These are phyloP conservation scores for Mactra quadrangularis DNA, from an alignment of 1,140 invertebrate species.

Conservation along the genomic window DNA sequence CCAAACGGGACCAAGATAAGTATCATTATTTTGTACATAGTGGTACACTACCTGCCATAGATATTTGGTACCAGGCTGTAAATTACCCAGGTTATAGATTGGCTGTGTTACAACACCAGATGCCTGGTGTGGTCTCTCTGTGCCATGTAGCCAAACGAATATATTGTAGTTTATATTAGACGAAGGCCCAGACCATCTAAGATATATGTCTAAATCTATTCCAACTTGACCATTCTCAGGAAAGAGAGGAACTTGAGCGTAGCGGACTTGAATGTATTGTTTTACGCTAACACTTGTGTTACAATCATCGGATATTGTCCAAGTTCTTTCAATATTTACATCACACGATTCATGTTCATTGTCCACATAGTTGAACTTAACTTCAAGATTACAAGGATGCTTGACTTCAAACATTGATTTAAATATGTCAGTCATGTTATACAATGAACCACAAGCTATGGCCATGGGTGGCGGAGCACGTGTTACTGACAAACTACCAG, in stretches of 20 bases:
- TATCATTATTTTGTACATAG: constrained; percentile 3
- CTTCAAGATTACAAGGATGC: constrained; percentile 1
- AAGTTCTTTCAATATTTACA: background rate
- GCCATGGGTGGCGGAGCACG: background rate
- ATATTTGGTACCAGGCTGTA: constrained; percentile 7
- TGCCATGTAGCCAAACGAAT: background rate
- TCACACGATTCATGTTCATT: background rate
- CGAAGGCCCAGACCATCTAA: background rate
- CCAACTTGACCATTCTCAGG: constrained; percentile 19
- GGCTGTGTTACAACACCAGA: background rate
- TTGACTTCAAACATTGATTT: constrained; percentile 19
- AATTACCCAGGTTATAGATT: background rate
- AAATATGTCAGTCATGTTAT: constrained; percentile 1
- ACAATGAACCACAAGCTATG: constrained; percentile 11
- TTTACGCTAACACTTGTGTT: background rate
- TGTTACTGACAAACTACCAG: background rate
- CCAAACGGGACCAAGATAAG: constrained; percentile 20
- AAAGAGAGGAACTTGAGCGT: background rate
- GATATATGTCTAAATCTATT: background rate
- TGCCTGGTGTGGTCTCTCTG: background rate
- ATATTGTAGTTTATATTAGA: background rate
- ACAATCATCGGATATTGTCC: constrained; percentile 15
- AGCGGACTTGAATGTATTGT: background rate
- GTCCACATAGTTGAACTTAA: background rate
- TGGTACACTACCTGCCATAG: constrained; percentile 8